phyloP scores from a whole-genome alignment of 92 coral and sea anemone genomes.

The Ricordea florida region DNA sequence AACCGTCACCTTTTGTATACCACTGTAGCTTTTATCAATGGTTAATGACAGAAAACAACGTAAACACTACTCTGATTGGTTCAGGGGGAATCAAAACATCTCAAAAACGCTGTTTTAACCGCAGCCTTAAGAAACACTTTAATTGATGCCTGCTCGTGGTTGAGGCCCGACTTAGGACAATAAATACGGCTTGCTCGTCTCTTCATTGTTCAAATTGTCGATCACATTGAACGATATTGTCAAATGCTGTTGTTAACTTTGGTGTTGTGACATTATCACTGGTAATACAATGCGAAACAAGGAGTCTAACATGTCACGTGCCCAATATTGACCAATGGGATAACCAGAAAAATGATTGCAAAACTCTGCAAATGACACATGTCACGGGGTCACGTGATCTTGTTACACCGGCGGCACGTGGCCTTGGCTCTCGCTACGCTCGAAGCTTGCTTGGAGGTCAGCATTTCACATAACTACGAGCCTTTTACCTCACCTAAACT shows the following conservation, averaged over 20 bases:
- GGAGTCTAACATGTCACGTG: conserved; percentile 13
- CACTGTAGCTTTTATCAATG: neutral
- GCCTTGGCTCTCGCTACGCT: conserved; percentile 84
- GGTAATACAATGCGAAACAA: conserved; percentile 8
- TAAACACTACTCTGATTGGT: neutral
- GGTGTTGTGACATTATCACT: conserved; percentile 24
- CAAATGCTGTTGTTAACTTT: neutral
- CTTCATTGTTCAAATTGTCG: neutral
- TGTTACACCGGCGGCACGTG: conserved; percentile 97
- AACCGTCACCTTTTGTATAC: conserved; percentile 24
- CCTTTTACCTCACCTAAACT: conserved; percentile 19
- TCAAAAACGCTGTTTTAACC: conserved; percentile 1
- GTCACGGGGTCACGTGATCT: conserved; percentile 95
- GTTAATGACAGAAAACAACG: neutral
- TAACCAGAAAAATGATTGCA: conserved; percentile 39
- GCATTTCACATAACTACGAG: conserved; percentile 24
- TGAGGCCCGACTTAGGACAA: neutral
- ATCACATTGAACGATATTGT: conserved; percentile 19
- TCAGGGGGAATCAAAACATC: neutral
- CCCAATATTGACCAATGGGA: conserved; percentile 10
- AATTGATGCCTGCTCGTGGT: neutral
- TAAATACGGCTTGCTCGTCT: conserved; percentile 1
- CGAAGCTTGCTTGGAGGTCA: conserved; percentile 57
- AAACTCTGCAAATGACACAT: conserved; percentile 72
- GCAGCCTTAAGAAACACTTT: neutral